Base-by-base conservation (phyloP, 2,888 invertebrate species). In the Leistus spinibarbis region DNA sequence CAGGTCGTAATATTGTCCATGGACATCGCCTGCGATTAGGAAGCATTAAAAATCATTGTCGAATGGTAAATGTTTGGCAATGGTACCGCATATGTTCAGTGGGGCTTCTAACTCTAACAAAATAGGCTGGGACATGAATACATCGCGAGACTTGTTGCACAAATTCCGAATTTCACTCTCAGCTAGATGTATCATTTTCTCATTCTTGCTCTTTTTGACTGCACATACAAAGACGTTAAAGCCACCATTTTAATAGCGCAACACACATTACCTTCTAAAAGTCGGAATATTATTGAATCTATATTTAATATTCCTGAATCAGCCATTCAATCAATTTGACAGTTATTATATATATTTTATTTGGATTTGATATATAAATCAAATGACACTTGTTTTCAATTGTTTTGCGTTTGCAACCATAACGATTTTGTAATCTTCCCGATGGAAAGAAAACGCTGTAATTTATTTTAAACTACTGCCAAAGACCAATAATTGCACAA, bases 1-100 rank as follows among this genome's bases (percentile, higher is more conserved):
- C 81, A 99, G 89, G 87, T 99, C 99, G 85, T 98, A 98, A 88
- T 99, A 99, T 88, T 99, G 99, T 78, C 99, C 99, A 86, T 99
- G 98, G 82, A 99, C 98, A 86, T 99, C 99, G 87, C 98, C 96
- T 97, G 84, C 40, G 81, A 79, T n/a, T 76, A 20, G 22, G 1
- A 54, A 68, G 17, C 22, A 40, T 5, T 40, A 40, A 5, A 5
- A 40, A 40, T 1, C 13, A 40, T 4, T 40, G 7, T 40, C n/a
- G n/a, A n/a, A n/a, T n/a, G n/a, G 13, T 40, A 5, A n/a, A n/a
- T n/a, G n/a, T n/a, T n/a, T n/a, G n/a, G n/a, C n/a, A n/a, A n/a
- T n/a, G n/a, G n/a, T n/a, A 40, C 40, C 40, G 40, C 40, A 40
- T 1, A 40, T 40, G 13, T 40, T 40, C 40, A 40, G 13, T 10